Evolutionary conservation across 2,113 vertebrate genomes (phyloP).

Genomic region (Osmerus eperlanus): DNA sequence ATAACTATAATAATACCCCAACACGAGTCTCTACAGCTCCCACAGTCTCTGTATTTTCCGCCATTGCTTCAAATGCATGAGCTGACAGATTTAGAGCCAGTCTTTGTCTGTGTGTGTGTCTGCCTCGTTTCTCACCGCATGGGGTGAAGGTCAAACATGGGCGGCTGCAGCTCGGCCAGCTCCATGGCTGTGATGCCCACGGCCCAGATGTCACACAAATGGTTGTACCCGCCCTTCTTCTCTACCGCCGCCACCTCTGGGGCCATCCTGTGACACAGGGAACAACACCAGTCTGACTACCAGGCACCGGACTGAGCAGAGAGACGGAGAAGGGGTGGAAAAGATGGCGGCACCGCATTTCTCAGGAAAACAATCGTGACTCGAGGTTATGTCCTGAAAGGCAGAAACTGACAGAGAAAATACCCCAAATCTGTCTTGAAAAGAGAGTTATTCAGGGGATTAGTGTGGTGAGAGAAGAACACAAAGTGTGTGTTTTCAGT

Average conservation of each 20-base stretch:
- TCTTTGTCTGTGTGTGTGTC: neutral
- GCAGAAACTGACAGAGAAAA: neutral
- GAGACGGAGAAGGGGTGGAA: neutral
- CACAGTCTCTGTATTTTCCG: no score
- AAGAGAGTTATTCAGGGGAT: neutral
- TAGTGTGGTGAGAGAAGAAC: neutral
- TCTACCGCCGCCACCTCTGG: conserved; percentile 87
- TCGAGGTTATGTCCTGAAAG: neutral
- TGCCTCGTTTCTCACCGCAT: conserved; percentile 72
- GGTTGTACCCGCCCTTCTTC: conserved; percentile 87
- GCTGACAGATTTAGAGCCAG: neutral
- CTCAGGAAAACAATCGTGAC: neutral
- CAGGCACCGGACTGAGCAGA: no score
- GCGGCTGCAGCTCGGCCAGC: conserved; percentile 82
- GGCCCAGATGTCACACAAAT: conserved; percentile 87
- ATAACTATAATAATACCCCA: no score
- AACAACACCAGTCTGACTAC: neutral
- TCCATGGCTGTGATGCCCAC: conserved; percentile 86
- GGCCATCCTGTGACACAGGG: conserved; percentile 77
- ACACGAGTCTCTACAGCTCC: no score
- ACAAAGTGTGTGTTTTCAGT: neutral
- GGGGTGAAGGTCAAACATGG: conserved; percentile 84
- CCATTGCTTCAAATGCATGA: no score
- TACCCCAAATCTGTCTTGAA: neutral
- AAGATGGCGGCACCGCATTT: neutral